A percentile compares a stretch with the other conserved stretches of the same genome.
These are phyloP conservation scores for Pristionchus entomophagus DNA, from an alignment of 2,888 invertebrate species.

Conservation along the genomic window DNA sequence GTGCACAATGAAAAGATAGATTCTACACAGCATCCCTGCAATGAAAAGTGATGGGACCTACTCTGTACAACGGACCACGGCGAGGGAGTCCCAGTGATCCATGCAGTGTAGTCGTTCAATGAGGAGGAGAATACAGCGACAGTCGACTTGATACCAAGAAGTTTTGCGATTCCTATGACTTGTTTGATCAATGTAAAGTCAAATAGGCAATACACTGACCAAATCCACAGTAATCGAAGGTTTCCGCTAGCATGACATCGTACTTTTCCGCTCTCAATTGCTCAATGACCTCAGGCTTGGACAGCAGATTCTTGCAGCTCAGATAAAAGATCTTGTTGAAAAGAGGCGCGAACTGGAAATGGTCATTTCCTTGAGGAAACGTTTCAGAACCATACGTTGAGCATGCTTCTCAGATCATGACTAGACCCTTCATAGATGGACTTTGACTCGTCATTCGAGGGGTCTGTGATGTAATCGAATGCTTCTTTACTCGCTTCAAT, in stretches of 20 bases:
- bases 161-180: neutral
- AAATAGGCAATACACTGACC: neutral
- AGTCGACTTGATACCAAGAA: neutral
- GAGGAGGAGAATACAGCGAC: conserved; percentile 14
- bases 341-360: neutral
- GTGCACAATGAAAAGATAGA: too few species aligned
- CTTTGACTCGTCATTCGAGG: conserved; percentile 14
- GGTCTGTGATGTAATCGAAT: neutral
- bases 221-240: conserved; percentile 20
- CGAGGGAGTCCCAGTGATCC: conserved; percentile 20
- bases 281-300: neutral
- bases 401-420: conserved; percentile 27
- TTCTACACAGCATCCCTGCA: too few species aligned
- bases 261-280: neutral
- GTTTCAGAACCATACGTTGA: neutral
- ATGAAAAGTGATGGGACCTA: too few species aligned
- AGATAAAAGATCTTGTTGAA: conserved; percentile 31
- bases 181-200: neutral
- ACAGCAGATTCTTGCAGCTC: neutral
- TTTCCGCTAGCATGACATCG: conserved; percentile 12
- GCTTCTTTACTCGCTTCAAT: neutral
- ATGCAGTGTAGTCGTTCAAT: neutral
- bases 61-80: conserved; percentile 3
- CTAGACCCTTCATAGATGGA: conserved; percentile 7
- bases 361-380: too few species aligned